Evolutionary conservation across 2,888 invertebrate species (phyloP).

Genomic region (Epiblema foenella): DNA sequence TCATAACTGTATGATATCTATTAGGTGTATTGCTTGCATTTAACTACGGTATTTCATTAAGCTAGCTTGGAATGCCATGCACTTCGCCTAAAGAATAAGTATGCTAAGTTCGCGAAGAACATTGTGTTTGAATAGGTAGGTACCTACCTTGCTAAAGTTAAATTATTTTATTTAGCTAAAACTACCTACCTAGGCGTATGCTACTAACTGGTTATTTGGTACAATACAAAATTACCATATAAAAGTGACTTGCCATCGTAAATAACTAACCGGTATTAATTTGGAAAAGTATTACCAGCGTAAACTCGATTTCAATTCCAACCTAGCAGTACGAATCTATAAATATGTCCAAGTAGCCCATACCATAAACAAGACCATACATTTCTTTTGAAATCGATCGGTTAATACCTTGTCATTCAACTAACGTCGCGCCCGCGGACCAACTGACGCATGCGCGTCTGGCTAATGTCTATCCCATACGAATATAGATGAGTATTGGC

Average conservation of each 20-base stretch:
- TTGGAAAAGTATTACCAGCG: conserved; percentile 6
- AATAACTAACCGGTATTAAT: no score
- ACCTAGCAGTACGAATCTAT: conserved; percentile 21
- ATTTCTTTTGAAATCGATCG: conserved; percentile 81
- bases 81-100: conserved; percentile 32
- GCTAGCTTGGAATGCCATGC: conserved; percentile 35
- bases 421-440: conserved; percentile 73
- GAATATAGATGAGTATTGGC: conserved; percentile 74
- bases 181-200: no score
- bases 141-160: conserved; percentile 21
- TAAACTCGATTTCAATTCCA: conserved; percentile 26
- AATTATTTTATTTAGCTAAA: conserved; percentile 14
- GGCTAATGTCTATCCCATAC: conserved; percentile 79
- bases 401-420: conserved; percentile 80
- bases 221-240: background rate
- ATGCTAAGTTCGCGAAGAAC: conserved; percentile 29
- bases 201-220: no score
- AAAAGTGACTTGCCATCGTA: background rate
- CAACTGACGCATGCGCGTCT: conserved; percentile 83
- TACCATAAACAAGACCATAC: conserved; percentile 56
- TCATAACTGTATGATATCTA: conserved; percentile 41
- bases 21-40: conserved; percentile 43
- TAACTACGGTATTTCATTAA: conserved; percentile 42
- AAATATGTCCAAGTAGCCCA: conserved; percentile 42
- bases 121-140: conserved; percentile 28